Percentiles rank a stretch among this genome's conserved stretches.
These are phyloP conservation scores for Augochlorella aurata DNA, from an alignment of 2,888 invertebrate species.

Conservation along the genomic window DNA sequence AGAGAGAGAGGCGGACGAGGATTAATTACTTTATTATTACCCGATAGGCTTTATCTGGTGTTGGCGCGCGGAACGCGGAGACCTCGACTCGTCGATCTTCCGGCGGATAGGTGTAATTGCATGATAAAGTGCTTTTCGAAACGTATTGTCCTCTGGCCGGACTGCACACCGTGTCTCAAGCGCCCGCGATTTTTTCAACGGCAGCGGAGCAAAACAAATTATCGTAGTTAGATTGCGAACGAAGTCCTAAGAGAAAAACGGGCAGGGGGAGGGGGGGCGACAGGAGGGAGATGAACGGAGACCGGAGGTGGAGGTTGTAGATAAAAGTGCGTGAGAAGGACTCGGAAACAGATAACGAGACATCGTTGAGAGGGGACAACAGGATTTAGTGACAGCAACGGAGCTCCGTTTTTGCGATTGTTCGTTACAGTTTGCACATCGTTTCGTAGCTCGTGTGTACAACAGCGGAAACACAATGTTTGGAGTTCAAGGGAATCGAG, in stretches of 20 bases:
- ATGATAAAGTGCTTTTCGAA: slow-evolving; percentile 5
- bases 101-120: slow-evolving; percentile 12
- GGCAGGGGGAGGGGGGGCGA: not conserved
- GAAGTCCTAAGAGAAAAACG: not conserved
- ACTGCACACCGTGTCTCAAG: not conserved
- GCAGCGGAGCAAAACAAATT: slow-evolving; percentile 39
- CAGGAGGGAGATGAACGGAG: not conserved
- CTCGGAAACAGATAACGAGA: slow-evolving; percentile 31
- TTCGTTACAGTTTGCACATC: not conserved
- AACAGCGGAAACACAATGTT: not conserved
- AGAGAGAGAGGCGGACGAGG: not conserved
- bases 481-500: not conserved
- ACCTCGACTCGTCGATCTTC: not conserved
- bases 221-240: slow-evolving; percentile 40
- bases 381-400: slow-evolving; percentile 24
- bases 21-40: slow-evolving; percentile 18
- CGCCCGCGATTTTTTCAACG: slow-evolving; percentile 27
- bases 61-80: not conserved
- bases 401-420: slow-evolving; percentile 1
- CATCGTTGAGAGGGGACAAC: slow-evolving; percentile 16
- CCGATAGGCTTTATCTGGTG: not conserved
- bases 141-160: slow-evolving; percentile 8
- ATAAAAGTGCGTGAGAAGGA: slow-evolving; percentile 41
- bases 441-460: too few species aligned
- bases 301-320: slow-evolving; percentile 5